Conservation (phyloP, 2,113 vertebrate genomes). For the Ictalurus punctatus region DNA sequence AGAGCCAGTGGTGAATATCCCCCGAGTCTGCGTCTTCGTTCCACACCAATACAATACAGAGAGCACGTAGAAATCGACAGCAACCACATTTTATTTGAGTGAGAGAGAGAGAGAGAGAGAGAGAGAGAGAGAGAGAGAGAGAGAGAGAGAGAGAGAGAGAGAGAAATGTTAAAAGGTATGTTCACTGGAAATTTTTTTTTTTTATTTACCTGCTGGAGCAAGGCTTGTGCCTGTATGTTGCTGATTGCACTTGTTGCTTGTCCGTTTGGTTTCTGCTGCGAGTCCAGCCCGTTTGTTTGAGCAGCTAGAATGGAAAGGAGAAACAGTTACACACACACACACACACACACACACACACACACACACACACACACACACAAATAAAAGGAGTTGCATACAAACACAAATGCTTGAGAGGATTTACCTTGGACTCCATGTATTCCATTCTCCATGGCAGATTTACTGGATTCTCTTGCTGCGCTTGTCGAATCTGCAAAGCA, state of each 20-base stretch:
- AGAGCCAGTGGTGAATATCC: neutral
- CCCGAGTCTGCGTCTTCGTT: neutral
- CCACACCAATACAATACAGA: neutral
- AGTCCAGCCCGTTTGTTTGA: constrained; percentile 93
- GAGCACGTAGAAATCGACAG: neutral
- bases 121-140: too few relatives aligned
- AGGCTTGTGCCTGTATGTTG: constrained; percentile 92
- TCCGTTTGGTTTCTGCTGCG: constrained; percentile 89
- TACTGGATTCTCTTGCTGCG: constrained; percentile 81
- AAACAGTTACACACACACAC: neutral
- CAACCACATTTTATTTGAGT: neutral
- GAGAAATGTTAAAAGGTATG: neutral
- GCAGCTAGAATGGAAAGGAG: constrained; percentile 75
- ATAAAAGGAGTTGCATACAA: neutral
- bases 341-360: too few relatives aligned
- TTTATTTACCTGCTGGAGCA: constrained; percentile 89
- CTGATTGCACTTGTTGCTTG: constrained; percentile 88
- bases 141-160: too few relatives aligned
- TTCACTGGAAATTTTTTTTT: constrained; percentile 60
- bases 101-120: too few relatives aligned
- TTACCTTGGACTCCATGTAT: constrained; percentile 78
- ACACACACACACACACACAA: neutral
- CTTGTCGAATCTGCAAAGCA: constrained; percentile 66
- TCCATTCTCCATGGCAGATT: constrained; percentile 79
- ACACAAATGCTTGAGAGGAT: neutral